A percentile compares a stretch with the other conserved stretches of the same genome.
phyloP scores from a whole-genome alignment of 1,140 invertebrate species.

The Calephelis nemesis region DNA sequence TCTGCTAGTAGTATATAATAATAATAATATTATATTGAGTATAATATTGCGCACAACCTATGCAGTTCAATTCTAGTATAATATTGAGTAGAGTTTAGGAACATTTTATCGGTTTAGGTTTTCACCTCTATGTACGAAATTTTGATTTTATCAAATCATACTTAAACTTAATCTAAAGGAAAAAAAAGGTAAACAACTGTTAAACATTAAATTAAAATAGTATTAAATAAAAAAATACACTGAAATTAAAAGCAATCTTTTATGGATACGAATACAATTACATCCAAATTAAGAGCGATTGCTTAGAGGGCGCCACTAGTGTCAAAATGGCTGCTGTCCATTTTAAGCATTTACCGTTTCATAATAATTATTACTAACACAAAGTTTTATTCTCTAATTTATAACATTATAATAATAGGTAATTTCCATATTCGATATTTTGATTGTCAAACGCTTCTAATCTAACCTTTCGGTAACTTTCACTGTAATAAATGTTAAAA shows the following conservation, averaged over 20 bases:
- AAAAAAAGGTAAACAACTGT: background rate
- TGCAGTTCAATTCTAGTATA: too few species aligned
- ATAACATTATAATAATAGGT: constrained; percentile 15
- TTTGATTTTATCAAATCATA: too few species aligned
- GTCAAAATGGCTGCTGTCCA: constrained; percentile 7
- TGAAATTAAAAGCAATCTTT: background rate
- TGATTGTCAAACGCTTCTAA: constrained; percentile 10
- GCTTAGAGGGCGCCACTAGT: constrained; percentile 3
- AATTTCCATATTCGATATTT: constrained; percentile 11
- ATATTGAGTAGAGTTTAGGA: too few species aligned
- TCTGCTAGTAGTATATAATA: too few species aligned
- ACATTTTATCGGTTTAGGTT: too few species aligned
- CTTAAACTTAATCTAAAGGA: too few species aligned
- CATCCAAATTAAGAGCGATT: constrained; percentile 4
- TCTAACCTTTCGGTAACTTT: constrained; percentile 13
- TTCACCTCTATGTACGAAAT: too few species aligned
- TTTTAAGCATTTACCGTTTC: constrained; percentile 10
- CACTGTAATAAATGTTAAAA: constrained; percentile 12
- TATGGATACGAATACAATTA: background rate
- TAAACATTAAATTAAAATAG: background rate
- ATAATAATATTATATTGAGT: too few species aligned
- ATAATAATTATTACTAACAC: constrained; percentile 1
- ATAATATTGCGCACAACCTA: too few species aligned
- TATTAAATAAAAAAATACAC: background rate
- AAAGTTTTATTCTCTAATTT: constrained; percentile 12